Evolutionary conservation across 2,113 vertebrate species (phyloP).

Genomic region (Ascaphus truei): DNA sequence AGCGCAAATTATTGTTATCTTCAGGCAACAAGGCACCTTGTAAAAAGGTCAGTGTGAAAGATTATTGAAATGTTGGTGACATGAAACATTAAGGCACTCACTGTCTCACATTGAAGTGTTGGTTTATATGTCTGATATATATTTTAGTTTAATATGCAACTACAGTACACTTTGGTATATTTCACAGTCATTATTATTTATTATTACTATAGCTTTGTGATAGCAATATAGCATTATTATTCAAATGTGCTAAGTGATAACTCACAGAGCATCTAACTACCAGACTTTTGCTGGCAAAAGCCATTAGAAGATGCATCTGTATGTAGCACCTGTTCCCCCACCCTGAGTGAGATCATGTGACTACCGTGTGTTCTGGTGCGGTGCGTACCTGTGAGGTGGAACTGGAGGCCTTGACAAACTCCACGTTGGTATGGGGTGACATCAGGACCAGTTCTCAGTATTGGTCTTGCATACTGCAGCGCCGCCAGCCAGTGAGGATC

Average conservation of each 20-base stretch:
- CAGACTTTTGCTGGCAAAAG: neutral
- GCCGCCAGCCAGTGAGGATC: too few species aligned
- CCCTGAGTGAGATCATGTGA: too few species aligned
- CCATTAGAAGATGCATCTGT: too few species aligned
- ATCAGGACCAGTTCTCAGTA: too few species aligned
- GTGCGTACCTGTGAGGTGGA: too few species aligned
- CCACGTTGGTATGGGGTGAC: too few species aligned
- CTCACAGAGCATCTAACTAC: neutral
- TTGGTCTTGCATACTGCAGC: too few species aligned
- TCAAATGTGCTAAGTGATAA: neutral
- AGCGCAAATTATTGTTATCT: slow-evolving; percentile 37
- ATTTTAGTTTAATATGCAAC: neutral
- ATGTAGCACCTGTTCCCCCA: too few species aligned
- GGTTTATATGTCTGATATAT: neutral
- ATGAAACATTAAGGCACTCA: slow-evolving; percentile 12
- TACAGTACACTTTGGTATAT: neutral
- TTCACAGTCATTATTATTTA: neutral
- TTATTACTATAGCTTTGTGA: neutral
- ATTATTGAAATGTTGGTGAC: slow-evolving; percentile 18
- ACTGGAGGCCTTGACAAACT: too few species aligned
- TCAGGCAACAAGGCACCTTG: slow-evolving; percentile 37
- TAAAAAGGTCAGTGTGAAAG: slow-evolving; percentile 33
- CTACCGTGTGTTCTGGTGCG: too few species aligned
- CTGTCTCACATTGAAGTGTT: neutral
- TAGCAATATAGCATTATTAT: neutral